Evolutionary conservation across 2,888 invertebrate species (phyloP), one percentile per base, ranked within the genome.

Genomic region (Synergus gifuensis): DNA sequence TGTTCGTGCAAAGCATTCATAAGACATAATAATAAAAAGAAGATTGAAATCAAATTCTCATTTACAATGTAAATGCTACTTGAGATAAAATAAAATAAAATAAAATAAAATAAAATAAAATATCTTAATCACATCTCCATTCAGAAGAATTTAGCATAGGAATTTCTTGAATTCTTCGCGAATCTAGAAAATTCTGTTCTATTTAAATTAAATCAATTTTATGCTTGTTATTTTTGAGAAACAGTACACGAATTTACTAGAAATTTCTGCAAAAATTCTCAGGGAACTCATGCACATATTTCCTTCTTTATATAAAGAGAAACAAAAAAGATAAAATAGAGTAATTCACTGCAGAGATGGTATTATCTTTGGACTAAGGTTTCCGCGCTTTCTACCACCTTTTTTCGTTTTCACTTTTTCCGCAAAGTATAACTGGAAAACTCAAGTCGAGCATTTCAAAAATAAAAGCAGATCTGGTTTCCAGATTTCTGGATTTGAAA

Each of bases 331-430:
- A 69, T 28, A 69, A 49, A 28, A 54, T 11, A 16, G 54, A 8
- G 3, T 14, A 54, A 73, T n/a, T 73, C 16, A n/a, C n/a, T 28
- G 3, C 3, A 49, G 49, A 73, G 73, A 36, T n/a, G 73, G 54
- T 73, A 73, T 73, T 54, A 73, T 73, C 73, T 28, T 73, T 49
- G 11, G 49, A 73, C 73, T 46, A 54, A 73, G 73, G 49, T 69
- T 69, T 46, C 46, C 16, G 22, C 69, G 18, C 16, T 49, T 54
- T 73, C 73, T 54, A 36, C 14, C 9, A 14, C 44, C 12, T 64
- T n/a, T 54, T 46, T 73, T 73, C 36, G 73, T 54, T 73, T 36
- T 49, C 54, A 36, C n/a, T 73, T 54, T 66, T 73, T 73, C 49
- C 49, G 28, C 36, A 54, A 73, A 54, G 49, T 36, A 73, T 73